Percentiles rank a stretch among this genome's conserved stretches.
Conservation (phyloP, 2,797 vertebrate species). For the Simalia tracyae region DNA sequence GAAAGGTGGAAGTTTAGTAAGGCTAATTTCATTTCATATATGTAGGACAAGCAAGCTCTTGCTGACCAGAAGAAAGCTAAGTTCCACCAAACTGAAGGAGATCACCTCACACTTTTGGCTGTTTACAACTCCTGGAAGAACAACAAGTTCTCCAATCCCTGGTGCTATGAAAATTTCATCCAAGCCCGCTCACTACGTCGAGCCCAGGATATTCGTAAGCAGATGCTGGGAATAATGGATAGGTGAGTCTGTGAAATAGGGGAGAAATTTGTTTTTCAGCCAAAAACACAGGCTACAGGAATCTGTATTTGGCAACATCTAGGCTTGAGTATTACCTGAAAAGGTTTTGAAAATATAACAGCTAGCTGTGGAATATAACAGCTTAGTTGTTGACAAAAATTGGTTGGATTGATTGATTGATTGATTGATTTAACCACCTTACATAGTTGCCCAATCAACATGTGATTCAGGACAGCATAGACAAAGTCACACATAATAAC, state of each 20-base stretch:
- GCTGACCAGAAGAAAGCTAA: conserved; percentile 99
- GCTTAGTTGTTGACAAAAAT: neutral
- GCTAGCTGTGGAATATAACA: neutral
- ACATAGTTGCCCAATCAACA: neutral
- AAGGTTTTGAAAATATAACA: neutral
- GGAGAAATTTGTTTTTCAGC: neutral
- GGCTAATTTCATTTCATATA: neutral
- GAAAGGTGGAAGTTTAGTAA: neutral
- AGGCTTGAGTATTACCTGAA: neutral
- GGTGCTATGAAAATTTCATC: conserved; percentile 99
- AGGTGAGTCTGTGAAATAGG: conserved; percentile 70
- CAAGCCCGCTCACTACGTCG: conserved; percentile 93
- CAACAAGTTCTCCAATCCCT: conserved; percentile 98
- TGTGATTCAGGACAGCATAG: neutral
- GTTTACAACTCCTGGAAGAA: conserved; percentile 99
- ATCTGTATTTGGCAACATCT: neutral
- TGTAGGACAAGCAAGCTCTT: conserved; percentile 95
- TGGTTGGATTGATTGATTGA: neutral
- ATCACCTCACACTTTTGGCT: conserved; percentile 94
- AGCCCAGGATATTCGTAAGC: conserved; percentile 97
- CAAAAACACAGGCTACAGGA: neutral
- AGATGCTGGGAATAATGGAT: conserved; percentile 99
- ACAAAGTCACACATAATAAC: neutral
- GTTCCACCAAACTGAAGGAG: conserved; percentile 97
- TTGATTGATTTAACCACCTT: neutral